Conservation (phyloP, 2,797 vertebrate species). For the Xyrichtys novacula region DNA sequence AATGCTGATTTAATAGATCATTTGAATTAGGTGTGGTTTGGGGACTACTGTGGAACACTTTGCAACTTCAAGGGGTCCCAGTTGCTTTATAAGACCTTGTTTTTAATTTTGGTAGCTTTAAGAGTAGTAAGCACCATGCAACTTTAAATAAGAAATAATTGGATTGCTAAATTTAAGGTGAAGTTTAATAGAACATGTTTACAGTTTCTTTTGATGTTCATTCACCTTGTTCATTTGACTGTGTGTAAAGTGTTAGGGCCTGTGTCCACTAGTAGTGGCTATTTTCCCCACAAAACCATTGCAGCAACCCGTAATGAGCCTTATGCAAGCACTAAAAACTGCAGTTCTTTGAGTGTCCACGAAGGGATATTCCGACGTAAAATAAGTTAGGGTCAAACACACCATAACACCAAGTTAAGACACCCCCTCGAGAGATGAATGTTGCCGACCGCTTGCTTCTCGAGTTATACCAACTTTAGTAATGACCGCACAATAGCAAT, state of each 20-base stretch:
- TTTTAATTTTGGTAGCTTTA: constrained; percentile 18
- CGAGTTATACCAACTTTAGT: too few relatives aligned
- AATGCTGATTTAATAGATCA: constrained; percentile 33
- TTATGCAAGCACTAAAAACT: too few relatives aligned
- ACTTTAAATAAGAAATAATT: constrained; percentile 19
- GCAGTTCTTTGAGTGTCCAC: too few relatives aligned
- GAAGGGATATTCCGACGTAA: too few relatives aligned
- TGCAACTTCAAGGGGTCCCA: constrained; percentile 7
- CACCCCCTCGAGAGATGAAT: too few relatives aligned
- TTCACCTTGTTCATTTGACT: background rate
- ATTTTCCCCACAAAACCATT: too few relatives aligned
- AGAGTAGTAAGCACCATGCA: constrained; percentile 1
- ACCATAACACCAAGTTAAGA: too few relatives aligned
- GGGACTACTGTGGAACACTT: constrained; percentile 28
- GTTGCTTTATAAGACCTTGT: constrained; percentile 17
- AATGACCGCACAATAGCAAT: too few relatives aligned
- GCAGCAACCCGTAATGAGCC: too few relatives aligned
- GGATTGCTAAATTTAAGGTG: background rate
- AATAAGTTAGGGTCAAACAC: too few relatives aligned
- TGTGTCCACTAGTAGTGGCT: too few relatives aligned
- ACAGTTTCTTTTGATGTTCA: background rate
- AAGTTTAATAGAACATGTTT: background rate
- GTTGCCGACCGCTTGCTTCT: too few relatives aligned
- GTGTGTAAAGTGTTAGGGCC: background rate
- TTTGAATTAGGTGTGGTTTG: constrained; percentile 21